phyloP scores from a whole-genome alignment of 2,113 vertebrate genomes.

The Lanius ludovicianus region DNA sequence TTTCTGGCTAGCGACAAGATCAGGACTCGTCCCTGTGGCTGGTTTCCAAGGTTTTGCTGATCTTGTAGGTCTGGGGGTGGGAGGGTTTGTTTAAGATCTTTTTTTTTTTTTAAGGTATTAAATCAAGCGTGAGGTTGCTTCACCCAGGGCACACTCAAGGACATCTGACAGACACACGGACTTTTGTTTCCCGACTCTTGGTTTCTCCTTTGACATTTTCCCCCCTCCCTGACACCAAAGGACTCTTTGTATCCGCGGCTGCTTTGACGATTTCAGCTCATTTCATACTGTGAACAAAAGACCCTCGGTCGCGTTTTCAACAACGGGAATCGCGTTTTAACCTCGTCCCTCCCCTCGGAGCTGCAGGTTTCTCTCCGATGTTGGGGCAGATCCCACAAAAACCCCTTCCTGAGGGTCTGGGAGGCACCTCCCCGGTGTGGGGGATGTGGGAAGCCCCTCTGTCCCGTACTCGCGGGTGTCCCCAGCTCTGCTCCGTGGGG shows the following conservation, averaged over 20 bases:
- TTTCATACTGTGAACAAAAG: constrained; percentile 68
- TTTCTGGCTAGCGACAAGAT: constrained; percentile 55
- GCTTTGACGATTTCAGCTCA: constrained; percentile 19
- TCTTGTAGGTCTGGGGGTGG: constrained; percentile 71
- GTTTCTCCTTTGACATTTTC: neutral
- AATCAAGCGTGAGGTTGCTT: constrained; percentile 44
- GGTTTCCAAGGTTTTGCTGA: constrained; percentile 76
- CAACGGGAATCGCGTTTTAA: neutral
- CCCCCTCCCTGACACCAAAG: constrained; percentile 18
- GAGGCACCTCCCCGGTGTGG: neutral
- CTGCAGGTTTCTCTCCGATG: neutral
- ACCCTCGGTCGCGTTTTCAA: constrained; percentile 10
- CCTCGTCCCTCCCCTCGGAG: neutral
- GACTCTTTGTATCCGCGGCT: constrained; percentile 35
- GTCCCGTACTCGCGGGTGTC: neutral
- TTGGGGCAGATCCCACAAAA: neutral
- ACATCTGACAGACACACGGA: constrained; percentile 33
- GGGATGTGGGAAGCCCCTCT: neutral
- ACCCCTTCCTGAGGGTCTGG: rapidly evolving
- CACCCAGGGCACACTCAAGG: constrained; percentile 51
- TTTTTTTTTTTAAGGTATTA: constrained; percentile 22
- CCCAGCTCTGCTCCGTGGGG: neutral
- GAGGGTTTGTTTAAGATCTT: constrained; percentile 9
- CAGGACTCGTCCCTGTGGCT: constrained; percentile 55
- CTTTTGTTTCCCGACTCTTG: constrained; percentile 9